Conservation (phyloP, 2,888 invertebrate genomes). For the Cryptophagus acutangulus region DNA sequence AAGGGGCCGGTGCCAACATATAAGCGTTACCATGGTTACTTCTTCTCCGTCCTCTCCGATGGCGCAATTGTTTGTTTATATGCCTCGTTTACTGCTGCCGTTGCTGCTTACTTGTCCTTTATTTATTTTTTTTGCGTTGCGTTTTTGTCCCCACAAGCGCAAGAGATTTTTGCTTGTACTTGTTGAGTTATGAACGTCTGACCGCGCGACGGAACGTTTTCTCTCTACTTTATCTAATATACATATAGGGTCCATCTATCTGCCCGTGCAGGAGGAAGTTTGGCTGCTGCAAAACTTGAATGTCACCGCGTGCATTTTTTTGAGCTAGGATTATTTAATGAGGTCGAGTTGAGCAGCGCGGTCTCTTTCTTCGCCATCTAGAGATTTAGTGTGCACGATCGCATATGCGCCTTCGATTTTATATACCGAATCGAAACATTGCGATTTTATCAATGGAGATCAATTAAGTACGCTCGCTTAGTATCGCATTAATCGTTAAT, state of each 20-base stretch:
- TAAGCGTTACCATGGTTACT: constrained; percentile 14
- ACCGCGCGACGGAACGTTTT: constrained; percentile 8
- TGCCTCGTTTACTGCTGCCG: constrained; percentile 46
- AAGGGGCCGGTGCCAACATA: constrained; percentile 43
- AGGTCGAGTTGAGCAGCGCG: constrained; percentile 25
- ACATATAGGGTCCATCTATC: background rate
- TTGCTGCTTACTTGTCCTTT: no score
- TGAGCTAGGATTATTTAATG: constrained; percentile 40
- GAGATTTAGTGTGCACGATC: constrained; percentile 37
- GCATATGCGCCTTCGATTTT: no score
- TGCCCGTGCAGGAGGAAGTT: no score
- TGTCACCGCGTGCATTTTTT: background rate
- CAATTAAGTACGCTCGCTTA: constrained; percentile 22
- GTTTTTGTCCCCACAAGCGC: constrained; percentile 43
- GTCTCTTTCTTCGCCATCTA: constrained; percentile 12
- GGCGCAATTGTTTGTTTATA: constrained; percentile 41
- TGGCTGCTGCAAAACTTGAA: no score
- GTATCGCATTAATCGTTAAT: constrained; percentile 2
- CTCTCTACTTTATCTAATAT: background rate
- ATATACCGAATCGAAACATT: no score
- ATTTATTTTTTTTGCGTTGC: constrained; percentile 37
- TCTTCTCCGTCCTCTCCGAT: no score
- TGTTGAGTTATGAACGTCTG: constrained; percentile 44
- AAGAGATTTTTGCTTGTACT: constrained; percentile 44
- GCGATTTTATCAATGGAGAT: constrained; percentile 30